These are phyloP conservation scores for Sycophaga agraensis DNA, from an alignment of 1,140 invertebrate species.

Conservation along the genomic window DNA sequence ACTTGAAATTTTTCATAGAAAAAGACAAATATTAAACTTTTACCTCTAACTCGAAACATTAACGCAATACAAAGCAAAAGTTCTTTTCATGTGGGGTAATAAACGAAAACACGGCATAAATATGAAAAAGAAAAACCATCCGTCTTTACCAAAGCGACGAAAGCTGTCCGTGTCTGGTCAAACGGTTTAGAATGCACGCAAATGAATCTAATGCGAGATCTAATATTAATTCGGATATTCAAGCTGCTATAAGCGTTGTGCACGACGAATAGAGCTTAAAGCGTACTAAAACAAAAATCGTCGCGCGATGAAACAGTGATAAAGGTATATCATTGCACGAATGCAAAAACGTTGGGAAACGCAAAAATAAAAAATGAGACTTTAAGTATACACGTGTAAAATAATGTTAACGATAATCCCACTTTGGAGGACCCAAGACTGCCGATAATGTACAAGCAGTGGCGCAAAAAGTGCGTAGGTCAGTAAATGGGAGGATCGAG, in stretches of 20 bases:
- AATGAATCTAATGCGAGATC: background rate
- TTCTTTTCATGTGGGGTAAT: too few relatives aligned
- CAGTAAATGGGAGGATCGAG: background rate
- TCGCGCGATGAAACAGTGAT: background rate
- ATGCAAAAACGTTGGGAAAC: background rate
- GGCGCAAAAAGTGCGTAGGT: conserved; percentile 1
- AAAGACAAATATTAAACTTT: too few relatives aligned
- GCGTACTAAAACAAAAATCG: background rate
- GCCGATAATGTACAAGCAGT: conserved; percentile 25
- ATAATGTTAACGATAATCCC: background rate
- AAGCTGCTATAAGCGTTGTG: background rate
- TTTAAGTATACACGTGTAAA: conserved; percentile 9
- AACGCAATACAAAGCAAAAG: too few relatives aligned
- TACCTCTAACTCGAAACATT: too few relatives aligned
- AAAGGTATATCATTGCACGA: background rate
- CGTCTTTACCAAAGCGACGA: background rate
- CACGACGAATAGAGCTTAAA: background rate
- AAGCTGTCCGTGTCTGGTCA: background rate
- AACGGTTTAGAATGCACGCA: background rate
- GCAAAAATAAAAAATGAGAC: background rate
- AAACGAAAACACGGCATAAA: background rate
- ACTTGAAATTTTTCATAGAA: too few relatives aligned
- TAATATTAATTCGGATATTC: background rate
- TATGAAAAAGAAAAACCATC: background rate
- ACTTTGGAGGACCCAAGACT: conserved; percentile 18